These are phyloP conservation scores for Pectinophora gossypiella DNA, from an alignment of 1,140 invertebrate genomes.

Conservation along the genomic window DNA sequence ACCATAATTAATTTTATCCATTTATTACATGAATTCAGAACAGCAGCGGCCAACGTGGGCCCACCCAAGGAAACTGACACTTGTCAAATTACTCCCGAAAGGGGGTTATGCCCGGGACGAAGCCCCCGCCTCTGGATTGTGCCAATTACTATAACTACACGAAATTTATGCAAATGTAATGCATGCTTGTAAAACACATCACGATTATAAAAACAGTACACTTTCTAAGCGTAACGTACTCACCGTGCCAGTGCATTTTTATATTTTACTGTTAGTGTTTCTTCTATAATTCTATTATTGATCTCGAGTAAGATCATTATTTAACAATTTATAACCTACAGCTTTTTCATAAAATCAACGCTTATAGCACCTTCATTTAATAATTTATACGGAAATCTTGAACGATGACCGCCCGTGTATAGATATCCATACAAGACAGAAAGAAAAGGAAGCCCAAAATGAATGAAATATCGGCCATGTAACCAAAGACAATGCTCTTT, in stretches of 20 bases:
- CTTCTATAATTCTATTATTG: constrained; percentile 98
- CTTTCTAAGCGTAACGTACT: constrained; percentile 78
- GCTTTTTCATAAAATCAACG: constrained; percentile 73
- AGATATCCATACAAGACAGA: constrained; percentile 60
- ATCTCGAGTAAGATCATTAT: constrained; percentile 99
- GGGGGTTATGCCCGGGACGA: constrained; percentile 42
- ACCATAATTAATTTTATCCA: constrained; percentile 7
- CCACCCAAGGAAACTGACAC: constrained; percentile 68
- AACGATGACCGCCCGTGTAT: constrained; percentile 65
- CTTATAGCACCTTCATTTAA: constrained; percentile 74
- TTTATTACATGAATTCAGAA: constrained; percentile 14
- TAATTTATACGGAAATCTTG: constrained; percentile 65
- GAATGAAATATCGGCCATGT: constrained; percentile 61
- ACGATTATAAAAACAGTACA: constrained; percentile 51
- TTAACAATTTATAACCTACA: constrained; percentile 73
- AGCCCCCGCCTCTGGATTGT: constrained; percentile 16
- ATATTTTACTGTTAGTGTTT: constrained; percentile 95
- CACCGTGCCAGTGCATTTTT: constrained; percentile 96
- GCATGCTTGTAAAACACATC: constrained; percentile 43
- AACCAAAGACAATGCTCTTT: constrained; percentile 31
- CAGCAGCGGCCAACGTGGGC: constrained; percentile 60
- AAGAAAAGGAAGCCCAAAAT: constrained; percentile 62
- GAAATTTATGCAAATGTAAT: constrained; percentile 18
- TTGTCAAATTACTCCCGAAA: constrained; percentile 54
- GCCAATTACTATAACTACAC: constrained; percentile 9